These are phyloP conservation scores for Cephus pygmeus DNA, from an alignment of 2,888 invertebrate genomes.

Conservation along the genomic window DNA sequence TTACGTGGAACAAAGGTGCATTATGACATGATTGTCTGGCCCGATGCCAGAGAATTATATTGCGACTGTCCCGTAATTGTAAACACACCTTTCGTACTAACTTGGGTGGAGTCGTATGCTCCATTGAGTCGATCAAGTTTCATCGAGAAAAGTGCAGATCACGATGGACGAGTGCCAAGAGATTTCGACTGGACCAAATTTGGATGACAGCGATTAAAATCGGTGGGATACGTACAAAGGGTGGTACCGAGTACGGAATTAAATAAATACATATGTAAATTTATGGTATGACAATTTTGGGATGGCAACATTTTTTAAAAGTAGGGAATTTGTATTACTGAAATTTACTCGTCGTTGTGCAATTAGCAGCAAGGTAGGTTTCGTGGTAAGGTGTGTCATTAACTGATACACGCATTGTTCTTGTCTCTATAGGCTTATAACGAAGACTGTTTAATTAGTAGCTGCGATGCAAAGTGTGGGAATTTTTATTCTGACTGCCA, in stretches of 20 bases:
- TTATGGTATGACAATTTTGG: background rate
- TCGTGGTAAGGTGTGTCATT: background rate
- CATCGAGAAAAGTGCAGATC: background rate
- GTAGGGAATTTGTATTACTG: background rate
- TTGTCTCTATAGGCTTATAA: background rate
- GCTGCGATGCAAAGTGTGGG: background rate
- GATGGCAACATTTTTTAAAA: background rate
- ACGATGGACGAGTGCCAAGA: background rate
- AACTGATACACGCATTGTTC: background rate
- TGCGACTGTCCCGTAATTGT: conserved; percentile 28
- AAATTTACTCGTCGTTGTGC: background rate
- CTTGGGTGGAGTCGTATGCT: background rate
- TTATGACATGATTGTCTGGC: conserved; percentile 36
- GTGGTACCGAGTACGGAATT: background rate
- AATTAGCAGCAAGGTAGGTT: background rate
- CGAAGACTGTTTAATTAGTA: background rate
- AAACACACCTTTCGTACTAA: background rate
- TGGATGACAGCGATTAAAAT: background rate
- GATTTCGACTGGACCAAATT: background rate
- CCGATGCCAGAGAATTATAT: conserved; percentile 29
- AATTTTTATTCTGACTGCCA: background rate
- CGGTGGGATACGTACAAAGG: background rate
- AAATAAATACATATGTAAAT: too few species aligned
- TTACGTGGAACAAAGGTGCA: conserved; percentile 29
- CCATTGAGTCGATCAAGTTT: background rate